phyloP scores from a whole-genome alignment of 2,888 invertebrate species.

The Aspidiotus rigidus region DNA sequence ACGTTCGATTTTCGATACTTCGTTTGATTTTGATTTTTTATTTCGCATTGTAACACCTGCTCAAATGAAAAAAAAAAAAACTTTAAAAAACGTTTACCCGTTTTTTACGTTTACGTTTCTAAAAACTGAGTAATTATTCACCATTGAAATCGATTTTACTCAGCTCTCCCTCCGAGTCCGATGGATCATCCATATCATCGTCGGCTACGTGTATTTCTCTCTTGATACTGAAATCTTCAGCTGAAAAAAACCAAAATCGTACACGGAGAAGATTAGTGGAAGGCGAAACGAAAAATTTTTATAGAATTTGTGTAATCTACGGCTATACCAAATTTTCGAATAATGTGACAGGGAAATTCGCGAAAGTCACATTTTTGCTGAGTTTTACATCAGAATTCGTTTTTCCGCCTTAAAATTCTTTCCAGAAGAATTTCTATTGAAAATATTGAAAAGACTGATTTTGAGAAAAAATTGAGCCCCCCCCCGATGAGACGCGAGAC shows the following conservation, averaged over 20 bases:
- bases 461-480: too few relatives aligned
- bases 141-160: conserved; percentile 64
- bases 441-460: too few relatives aligned
- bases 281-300: too few relatives aligned
- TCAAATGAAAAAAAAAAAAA: not conserved
- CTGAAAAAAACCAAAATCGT: conserved; percentile 11
- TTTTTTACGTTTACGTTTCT: too few relatives aligned
- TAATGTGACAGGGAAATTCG: too few relatives aligned
- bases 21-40: conserved; percentile 53
- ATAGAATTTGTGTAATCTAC: too few relatives aligned
- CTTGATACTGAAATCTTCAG: conserved; percentile 31
- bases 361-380: too few relatives aligned
- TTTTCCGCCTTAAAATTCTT: too few relatives aligned
- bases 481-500: too few relatives aligned
- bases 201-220: conserved; percentile 6
- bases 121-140: conserved; percentile 35
- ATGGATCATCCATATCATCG: conserved; percentile 47
- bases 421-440: too few relatives aligned
- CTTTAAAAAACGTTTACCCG: conserved; percentile 7
- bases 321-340: too few relatives aligned
- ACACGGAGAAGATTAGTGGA: not conserved
- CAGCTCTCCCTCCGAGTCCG: conserved; percentile 68
- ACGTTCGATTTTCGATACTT: conserved; percentile 44
- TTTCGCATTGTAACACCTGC: conserved; percentile 55
- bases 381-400: too few relatives aligned